Percentiles rank a stretch among this genome's conserved stretches.
phyloP scores from a whole-genome alignment of 2,888 invertebrate genomes.

The Hymenopus coronatus region DNA sequence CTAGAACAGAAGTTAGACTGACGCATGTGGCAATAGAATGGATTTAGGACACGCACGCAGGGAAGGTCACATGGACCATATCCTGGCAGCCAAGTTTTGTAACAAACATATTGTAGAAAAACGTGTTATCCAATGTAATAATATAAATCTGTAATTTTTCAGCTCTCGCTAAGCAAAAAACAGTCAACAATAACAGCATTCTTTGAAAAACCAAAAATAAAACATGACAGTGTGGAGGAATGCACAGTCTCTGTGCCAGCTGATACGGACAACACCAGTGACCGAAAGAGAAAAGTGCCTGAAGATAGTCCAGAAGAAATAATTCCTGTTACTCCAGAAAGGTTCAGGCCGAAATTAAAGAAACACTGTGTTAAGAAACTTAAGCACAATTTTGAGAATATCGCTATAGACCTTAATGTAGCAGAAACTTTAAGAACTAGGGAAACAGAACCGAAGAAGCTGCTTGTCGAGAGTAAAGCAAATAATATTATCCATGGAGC shows the following conservation, averaged over 20 bases:
- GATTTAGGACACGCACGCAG: too few species aligned
- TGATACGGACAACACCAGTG: background rate
- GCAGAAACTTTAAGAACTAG: background rate
- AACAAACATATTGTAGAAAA: too few species aligned
- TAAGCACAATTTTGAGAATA: background rate
- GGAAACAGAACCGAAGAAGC: background rate
- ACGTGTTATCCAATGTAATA: too few species aligned
- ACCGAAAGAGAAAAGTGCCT: background rate
- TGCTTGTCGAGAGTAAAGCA: background rate
- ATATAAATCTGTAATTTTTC: background rate
- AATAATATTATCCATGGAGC: background rate
- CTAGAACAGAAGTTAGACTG: too few species aligned
- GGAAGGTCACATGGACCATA: too few species aligned
- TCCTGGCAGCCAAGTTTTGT: too few species aligned
- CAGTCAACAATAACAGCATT: background rate
- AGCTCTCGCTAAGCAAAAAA: background rate
- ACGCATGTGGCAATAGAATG: too few species aligned
- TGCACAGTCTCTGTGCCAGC: background rate
- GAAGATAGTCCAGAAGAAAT: background rate
- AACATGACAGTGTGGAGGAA: background rate
- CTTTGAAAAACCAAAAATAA: background rate
- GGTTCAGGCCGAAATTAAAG: background rate
- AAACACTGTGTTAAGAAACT: background rate
- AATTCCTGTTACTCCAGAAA: background rate
- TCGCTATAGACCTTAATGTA: background rate